Conservation (phyloP, 2,113 vertebrate species). For the Oxyura jamaicensis region DNA sequence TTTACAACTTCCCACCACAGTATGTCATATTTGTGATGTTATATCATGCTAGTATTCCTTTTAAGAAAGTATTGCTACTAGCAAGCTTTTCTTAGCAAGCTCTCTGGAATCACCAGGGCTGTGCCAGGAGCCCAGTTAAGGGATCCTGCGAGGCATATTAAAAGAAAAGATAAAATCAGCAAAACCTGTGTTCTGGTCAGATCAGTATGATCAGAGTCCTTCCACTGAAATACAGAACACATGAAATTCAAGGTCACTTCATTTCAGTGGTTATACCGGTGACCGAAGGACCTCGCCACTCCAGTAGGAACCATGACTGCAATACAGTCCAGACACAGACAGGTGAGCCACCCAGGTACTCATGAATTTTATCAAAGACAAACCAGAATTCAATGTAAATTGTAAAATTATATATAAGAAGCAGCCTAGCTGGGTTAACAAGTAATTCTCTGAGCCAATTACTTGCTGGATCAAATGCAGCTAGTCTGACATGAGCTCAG, state of each 20-base stretch:
- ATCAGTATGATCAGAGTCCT: background rate
- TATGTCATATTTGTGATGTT: background rate
- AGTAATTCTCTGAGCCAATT: background rate
- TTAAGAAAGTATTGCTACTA: background rate
- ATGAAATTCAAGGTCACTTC: background rate
- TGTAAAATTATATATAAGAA: background rate
- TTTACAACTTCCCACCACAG: background rate
- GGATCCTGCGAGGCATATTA: background rate
- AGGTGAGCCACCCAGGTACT: background rate
- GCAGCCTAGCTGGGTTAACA: background rate
- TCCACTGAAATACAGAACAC: background rate
- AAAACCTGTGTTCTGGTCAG: background rate
- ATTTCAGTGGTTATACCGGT: background rate
- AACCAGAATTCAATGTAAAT: background rate
- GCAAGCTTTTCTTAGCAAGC: slow-evolving; percentile 41
- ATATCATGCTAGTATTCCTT: background rate
- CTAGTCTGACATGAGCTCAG: no score
- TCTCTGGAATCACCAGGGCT: slow-evolving; percentile 1
- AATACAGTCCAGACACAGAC: rapidly evolving
- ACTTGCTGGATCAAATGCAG: background rate
- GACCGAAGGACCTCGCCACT: background rate
- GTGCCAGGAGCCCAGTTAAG: background rate
- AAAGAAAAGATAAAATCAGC: background rate
- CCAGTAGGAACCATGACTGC: background rate
- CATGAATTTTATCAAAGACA: background rate